Evolutionary conservation across 2,113 vertebrate genomes (phyloP), one percentile per base, ranked within the genome.

Genomic region (Maccullochella peelii): DNA sequence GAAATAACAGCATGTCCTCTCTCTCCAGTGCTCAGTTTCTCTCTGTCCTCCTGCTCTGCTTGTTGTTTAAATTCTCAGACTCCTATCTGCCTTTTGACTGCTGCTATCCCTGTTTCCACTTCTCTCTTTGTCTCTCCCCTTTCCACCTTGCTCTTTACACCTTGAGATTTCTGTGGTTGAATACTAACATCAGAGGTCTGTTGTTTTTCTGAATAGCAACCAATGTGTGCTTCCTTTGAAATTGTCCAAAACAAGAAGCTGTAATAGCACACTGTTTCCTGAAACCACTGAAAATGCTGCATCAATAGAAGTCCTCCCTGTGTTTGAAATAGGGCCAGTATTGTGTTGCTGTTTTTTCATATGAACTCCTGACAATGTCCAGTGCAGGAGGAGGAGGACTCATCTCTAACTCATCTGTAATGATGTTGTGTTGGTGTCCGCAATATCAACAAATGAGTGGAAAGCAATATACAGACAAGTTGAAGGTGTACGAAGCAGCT

Each of bases 111-210:
- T 61, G 8, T n/a, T 15, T 52, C 30, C 20, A n/a, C 67, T 27
- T 14, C 49, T 20, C 15, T 55, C 40, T 66, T 44, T 10, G 33
- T 20, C 11, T 38, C 14, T 36, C 5, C 5, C 11, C 25, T 47
- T 49, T 52, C 55, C 33, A 21, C 47, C 12, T 18, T 44, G 21
- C 54, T 27, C 50, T 16, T 27, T 49, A 16, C 62, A 36, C 50
- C 18, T 62, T 52, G 0, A 40, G 25, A n/a, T 33, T 7, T 20
- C 23, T 54, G 8, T 38, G 5, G 9, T 6, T 65, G 57, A 58
- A 68, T 58, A 50, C 30, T 38, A 23, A 73, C 73, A 78, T 54
- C 27, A 18, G n/a, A 66, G 38, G 23, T 65, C 33, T 47, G n/a
- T 68, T 68, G 6, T 69, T 42, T 68, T 58, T 73, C 33, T 50